Conservation (phyloP, 2,888 invertebrate genomes). For the Girardia tigrina region DNA sequence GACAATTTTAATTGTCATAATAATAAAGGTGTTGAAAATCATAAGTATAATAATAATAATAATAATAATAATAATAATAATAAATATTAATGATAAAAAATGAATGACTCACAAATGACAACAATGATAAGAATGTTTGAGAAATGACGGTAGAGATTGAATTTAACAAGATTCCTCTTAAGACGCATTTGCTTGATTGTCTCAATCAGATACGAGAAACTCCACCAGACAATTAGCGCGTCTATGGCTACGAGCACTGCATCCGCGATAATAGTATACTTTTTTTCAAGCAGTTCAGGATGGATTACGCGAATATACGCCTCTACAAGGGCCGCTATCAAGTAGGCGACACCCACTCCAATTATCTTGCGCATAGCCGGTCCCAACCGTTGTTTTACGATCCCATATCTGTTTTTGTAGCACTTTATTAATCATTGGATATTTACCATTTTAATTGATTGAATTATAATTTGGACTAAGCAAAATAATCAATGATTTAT, state of each 20-base stretch:
- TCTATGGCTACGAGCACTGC: constrained; percentile 71
- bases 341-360: constrained; percentile 69
- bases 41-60: too few species aligned
- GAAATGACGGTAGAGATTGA: constrained; percentile 76
- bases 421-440: too few species aligned
- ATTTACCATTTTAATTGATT: too few species aligned
- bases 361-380: constrained; percentile 74
- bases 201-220: constrained; percentile 60
- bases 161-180: constrained; percentile 73
- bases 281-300: constrained; percentile 52
- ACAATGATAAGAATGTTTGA: constrained; percentile 81
- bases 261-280: constrained; percentile 62
- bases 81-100: neutral
- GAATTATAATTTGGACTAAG: too few species aligned
- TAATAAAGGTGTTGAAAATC: too few species aligned
- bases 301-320: constrained; percentile 63
- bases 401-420: constrained; percentile 34
- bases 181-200: constrained; percentile 75
- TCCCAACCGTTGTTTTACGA: constrained; percentile 62
- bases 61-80: too few species aligned
- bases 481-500: too few species aligned
- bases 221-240: constrained; percentile 72
- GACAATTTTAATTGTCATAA: too few species aligned
- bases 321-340: constrained; percentile 69
- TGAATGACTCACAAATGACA: constrained; percentile 55